Conservation (phyloP, 37 sponge, comb jelly and placozoan species). For the Oscarella lobularis region DNA sequence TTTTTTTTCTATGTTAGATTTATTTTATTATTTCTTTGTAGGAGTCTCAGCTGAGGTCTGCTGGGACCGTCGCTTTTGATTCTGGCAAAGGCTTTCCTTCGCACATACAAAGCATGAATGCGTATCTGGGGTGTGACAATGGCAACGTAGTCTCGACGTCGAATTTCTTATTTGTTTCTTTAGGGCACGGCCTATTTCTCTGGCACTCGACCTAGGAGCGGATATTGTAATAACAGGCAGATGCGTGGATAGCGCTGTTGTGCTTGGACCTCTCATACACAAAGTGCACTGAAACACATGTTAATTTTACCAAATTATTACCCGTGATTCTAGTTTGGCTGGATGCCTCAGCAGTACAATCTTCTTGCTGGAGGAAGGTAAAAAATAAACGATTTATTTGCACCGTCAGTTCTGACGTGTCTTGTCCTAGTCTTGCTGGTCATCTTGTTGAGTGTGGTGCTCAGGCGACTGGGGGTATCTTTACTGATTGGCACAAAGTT, state of each 20-base stretch:
- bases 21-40: neutral
- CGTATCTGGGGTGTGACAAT: slow-evolving; percentile 65
- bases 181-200: slow-evolving; percentile 83
- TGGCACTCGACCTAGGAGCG: slow-evolving; percentile 69
- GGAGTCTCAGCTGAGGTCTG: neutral
- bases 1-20: no score
- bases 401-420: neutral
- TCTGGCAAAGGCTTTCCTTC: slow-evolving; percentile 20
- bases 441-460: slow-evolving; percentile 98
- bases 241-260: slow-evolving; percentile 90
- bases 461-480: slow-evolving; percentile 91
- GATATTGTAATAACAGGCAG: slow-evolving; percentile 94
- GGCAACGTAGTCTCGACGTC: neutral
- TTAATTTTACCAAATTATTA: no score
- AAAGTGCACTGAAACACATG: no score
- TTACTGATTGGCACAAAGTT: slow-evolving; percentile 90
- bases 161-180: neutral
- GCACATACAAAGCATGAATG: slow-evolving; percentile 69
- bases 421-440: slow-evolving; percentile 66
- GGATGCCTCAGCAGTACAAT: slow-evolving; percentile 54
- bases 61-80: slow-evolving; percentile 9
- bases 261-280: slow-evolving; percentile 89
- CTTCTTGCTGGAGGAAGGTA: slow-evolving; percentile 75
- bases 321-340: slow-evolving; percentile 52
- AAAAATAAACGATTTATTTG: no score